Evolutionary conservation across 2,797 vertebrate species (phyloP), one percentile per base, ranked within the genome.

Genomic region (Odontamblyopus rebecca): DNA sequence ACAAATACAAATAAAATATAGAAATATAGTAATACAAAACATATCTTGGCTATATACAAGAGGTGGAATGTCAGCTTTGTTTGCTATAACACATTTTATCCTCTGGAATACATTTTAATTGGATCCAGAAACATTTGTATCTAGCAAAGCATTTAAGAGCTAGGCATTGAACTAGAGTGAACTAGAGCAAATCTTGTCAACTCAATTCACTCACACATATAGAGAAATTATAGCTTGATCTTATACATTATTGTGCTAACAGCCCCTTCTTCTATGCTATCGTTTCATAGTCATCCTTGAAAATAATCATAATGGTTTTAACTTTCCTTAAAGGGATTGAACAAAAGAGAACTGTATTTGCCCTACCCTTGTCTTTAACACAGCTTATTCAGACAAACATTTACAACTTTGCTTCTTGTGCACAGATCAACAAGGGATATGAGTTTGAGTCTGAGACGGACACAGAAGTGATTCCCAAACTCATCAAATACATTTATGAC

Each of bases 391-490:
- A 38, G 35, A 38, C 35, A 38, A 9, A 38, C 35, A 8, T 38
- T 44, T 41, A 35, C 26, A 29, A 48, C 13, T 30, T 66, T 8
- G n/a, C 29, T 7, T 27, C 0, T 72, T 71, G 75, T 79, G 76
- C 75, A 68, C 87, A 99, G 97, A 95, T 95, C 87, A 94, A 87
- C 90, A 98, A 98, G 90, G 96, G 96, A 80, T 99, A 98, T 0
- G 95, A 96, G 76, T 99, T 99, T 80, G 97, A 99, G 89, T 99
- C 97, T 6, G 97, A 99, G 82, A 99, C 97, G 0, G 97, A 99
- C 84, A 99, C 97, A 2, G 97, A 99, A 89, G 96, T 98, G 11
- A 99, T 99, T 74, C 96, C 97, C 1, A 99, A 99, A 76, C n/a
- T 99, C 89, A 95, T 96, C 87, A 99, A 99, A 81, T 99, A 99